These are phyloP conservation scores for Antitype chi DNA, from an alignment of 2,888 invertebrate genomes.

Conservation along the genomic window DNA sequence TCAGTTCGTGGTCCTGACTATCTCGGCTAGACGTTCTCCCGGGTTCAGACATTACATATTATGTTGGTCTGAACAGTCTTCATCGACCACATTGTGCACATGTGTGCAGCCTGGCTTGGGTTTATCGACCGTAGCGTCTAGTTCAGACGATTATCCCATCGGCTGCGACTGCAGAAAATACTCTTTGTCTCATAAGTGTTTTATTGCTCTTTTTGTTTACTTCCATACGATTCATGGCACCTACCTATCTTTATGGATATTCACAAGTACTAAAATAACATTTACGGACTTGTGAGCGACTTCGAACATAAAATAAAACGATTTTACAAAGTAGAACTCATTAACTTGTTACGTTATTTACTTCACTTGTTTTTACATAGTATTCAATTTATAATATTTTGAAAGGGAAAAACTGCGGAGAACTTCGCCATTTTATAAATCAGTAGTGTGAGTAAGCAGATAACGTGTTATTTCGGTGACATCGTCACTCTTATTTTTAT, in stretches of 20 bases:
- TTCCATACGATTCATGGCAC: background rate
- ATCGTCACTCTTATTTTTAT: slow-evolving; percentile 63
- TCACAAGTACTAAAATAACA: slow-evolving; percentile 14
- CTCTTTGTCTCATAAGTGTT: slow-evolving; percentile 35
- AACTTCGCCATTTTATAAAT: slow-evolving; percentile 37
- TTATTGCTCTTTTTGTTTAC: slow-evolving; percentile 32
- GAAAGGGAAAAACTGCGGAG: slow-evolving; percentile 3
- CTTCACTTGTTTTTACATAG: slow-evolving; percentile 28
- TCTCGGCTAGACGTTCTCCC: slow-evolving; percentile 67
- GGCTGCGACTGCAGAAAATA: slow-evolving; percentile 49
- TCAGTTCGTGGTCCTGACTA: slow-evolving; percentile 42
- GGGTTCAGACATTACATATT: slow-evolving; percentile 68
- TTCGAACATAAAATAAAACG: slow-evolving; percentile 12
- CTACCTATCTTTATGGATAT: background rate
- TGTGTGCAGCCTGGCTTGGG: slow-evolving; percentile 76
- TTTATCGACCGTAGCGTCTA: slow-evolving; percentile 86
- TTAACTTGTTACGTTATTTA: slow-evolving; percentile 16
- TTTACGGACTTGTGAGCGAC: background rate
- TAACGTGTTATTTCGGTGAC: slow-evolving; percentile 58
- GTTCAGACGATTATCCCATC: slow-evolving; percentile 70
- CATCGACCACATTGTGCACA: slow-evolving; percentile 69
- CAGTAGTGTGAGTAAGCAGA: slow-evolving; percentile 39
- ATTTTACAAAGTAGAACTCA: slow-evolving; percentile 19
- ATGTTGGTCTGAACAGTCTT: slow-evolving; percentile 74
- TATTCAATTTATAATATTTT: slow-evolving; percentile 15